Conservation (phyloP, 2,797 vertebrate species). For the Labeo calbasu region DNA sequence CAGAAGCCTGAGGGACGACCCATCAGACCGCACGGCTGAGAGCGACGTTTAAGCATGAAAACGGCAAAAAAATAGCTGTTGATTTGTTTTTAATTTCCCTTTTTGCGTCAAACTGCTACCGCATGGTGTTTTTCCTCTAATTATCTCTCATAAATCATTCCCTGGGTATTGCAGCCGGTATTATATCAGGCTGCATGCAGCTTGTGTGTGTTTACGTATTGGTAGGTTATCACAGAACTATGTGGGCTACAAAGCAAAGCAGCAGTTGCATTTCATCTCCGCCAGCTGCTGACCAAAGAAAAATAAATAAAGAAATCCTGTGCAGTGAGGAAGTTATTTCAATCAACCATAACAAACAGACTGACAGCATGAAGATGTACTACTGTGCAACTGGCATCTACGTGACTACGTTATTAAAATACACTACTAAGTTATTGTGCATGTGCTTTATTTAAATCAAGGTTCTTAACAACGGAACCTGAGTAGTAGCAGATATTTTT, state of each 20-base stretch:
- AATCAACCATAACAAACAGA: constrained; percentile 1
- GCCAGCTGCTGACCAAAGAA: constrained; percentile 4
- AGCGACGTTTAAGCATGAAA: neutral
- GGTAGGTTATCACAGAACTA: constrained; percentile 16
- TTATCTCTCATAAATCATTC: constrained; percentile 30
- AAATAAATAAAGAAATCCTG: neutral
- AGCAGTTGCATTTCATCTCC: constrained; percentile 16
- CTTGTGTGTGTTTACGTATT: neutral
- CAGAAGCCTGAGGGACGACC: constrained; percentile 41
- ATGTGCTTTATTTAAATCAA: neutral
- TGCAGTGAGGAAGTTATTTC: neutral
- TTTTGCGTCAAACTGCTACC: constrained; percentile 10
- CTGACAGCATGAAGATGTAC: neutral
- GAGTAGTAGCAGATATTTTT: too few relatives aligned
- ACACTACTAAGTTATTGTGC: neutral
- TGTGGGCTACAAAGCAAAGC: constrained; percentile 12
- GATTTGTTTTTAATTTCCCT: constrained; percentile 27
- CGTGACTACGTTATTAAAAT: neutral
- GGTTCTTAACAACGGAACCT: neutral
- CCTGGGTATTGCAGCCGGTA: neutral
- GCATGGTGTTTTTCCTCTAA: constrained; percentile 16
- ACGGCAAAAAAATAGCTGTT: neutral
- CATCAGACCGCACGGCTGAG: constrained; percentile 15
- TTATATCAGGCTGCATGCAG: constrained; percentile 16
- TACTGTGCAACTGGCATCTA: neutral